A percentile compares a stretch with the other conserved stretches of the same genome.
These are phyloP conservation scores for Alces alces DNA, from an alignment of 2,113 vertebrate species.

Conservation along the genomic window DNA sequence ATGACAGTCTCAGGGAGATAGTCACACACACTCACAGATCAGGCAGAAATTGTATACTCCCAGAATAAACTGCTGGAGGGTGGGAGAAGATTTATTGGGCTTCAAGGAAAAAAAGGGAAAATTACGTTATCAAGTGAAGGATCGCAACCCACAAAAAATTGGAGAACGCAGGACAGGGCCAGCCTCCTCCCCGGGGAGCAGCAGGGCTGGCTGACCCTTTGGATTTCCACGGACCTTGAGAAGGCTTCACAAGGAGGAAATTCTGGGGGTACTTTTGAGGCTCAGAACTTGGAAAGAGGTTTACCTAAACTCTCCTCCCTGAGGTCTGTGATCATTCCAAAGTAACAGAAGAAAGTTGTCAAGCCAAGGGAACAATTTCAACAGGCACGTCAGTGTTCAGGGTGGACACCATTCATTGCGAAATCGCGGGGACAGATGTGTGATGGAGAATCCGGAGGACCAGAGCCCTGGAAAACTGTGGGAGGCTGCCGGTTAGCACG, in stretches of 20 bases:
- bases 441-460: neutral
- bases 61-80: neutral
- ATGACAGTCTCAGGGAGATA: neutral
- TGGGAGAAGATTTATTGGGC: neutral
- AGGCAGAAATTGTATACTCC: neutral
- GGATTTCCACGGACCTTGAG: neutral
- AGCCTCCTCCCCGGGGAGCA: neutral
- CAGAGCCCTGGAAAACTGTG: no score
- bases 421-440: neutral
- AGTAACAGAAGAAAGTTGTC: neutral
- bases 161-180: neutral
- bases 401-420: neutral
- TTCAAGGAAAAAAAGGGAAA: neutral
- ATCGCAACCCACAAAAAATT: neutral
- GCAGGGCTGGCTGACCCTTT: neutral
- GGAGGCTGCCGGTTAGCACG: rapidly evolving
- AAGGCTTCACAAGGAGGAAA: neutral
- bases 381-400: neutral
- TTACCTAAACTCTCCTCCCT: neutral
- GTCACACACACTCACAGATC: neutral
- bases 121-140: neutral
- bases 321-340: neutral
- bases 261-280: neutral
- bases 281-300: neutral
- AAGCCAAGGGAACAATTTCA: neutral